These are phyloP conservation scores for Philaenus spumarius DNA, from an alignment of 1,140 invertebrate species.

Conservation along the genomic window DNA sequence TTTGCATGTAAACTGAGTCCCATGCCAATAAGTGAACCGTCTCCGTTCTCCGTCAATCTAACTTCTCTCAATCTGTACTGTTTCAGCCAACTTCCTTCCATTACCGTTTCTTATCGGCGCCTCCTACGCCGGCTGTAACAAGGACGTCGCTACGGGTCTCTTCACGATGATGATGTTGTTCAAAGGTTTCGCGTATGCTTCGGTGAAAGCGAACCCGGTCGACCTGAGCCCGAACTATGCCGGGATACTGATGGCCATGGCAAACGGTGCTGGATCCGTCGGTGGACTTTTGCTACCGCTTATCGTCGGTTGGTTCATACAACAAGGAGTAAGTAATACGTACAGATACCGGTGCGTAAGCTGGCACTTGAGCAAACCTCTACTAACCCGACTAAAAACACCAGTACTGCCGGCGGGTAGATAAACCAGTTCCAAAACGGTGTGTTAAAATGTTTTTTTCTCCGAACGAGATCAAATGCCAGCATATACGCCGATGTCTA, in stretches of 20 bases:
- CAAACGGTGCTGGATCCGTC: conserved; percentile 60
- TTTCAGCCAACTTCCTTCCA: conserved; percentile 3
- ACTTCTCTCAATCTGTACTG: background rate
- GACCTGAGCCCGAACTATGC: conserved; percentile 70
- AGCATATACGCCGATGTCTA: too few relatives aligned
- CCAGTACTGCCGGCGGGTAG: too few relatives aligned
- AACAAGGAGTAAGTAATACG: background rate
- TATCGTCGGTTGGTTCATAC: background rate
- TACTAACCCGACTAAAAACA: too few relatives aligned
- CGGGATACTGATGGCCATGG: conserved; percentile 62
- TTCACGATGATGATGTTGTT: conserved; percentile 30
- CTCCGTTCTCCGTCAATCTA: too few relatives aligned
- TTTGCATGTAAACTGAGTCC: background rate
- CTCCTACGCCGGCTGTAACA: conserved; percentile 31
- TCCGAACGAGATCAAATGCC: too few relatives aligned
- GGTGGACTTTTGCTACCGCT: conserved; percentile 46
- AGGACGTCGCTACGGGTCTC: conserved; percentile 25
- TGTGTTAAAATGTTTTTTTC: too few relatives aligned
- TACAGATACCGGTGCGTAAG: too few relatives aligned
- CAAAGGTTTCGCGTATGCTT: conserved; percentile 25
- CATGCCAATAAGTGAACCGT: too few relatives aligned
- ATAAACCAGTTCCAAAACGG: too few relatives aligned
- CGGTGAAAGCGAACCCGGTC: conserved; percentile 42
- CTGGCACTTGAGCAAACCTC: too few relatives aligned
- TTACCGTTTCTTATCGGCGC: conserved; percentile 4